Conservation (phyloP, 2,113 vertebrate genomes). For the Catharus bicknelli region DNA sequence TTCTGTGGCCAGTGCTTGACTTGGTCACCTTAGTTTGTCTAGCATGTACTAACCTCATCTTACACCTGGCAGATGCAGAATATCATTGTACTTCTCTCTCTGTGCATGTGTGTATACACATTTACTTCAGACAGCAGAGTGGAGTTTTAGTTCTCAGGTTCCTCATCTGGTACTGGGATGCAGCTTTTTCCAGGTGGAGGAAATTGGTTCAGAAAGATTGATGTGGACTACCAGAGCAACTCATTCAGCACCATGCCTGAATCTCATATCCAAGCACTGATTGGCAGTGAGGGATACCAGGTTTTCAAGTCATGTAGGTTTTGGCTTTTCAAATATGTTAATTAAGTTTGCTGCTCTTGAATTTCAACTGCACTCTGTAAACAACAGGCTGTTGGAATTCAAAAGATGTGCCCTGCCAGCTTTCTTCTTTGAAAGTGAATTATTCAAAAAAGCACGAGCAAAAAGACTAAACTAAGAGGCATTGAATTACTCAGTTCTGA, state of each 20-base stretch:
- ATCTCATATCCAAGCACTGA: background rate
- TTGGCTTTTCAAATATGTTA: slow-evolving; percentile 10
- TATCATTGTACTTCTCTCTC: background rate
- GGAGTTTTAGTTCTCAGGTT: background rate
- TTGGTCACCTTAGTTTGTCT: background rate
- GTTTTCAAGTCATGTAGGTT: background rate
- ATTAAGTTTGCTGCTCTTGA: slow-evolving; percentile 8
- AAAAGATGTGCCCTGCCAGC: background rate
- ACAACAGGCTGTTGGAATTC: background rate
- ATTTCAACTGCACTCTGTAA: slow-evolving; percentile 23
- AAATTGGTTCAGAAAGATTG: background rate
- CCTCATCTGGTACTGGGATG: background rate
- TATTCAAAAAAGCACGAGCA: background rate
- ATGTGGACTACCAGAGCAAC: background rate
- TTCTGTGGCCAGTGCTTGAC: background rate
- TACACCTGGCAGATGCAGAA: background rate
- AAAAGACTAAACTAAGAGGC: background rate
- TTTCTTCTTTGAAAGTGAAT: background rate
- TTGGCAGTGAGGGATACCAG: background rate
- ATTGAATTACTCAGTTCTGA: background rate
- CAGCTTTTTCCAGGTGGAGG: background rate
- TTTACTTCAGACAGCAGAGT: background rate
- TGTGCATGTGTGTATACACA: background rate
- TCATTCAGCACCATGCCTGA: background rate
- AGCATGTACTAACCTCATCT: background rate